These are phyloP conservation scores for Tricholaema leucomelas DNA, from an alignment of 2,113 vertebrate species.

Conservation along the genomic window DNA sequence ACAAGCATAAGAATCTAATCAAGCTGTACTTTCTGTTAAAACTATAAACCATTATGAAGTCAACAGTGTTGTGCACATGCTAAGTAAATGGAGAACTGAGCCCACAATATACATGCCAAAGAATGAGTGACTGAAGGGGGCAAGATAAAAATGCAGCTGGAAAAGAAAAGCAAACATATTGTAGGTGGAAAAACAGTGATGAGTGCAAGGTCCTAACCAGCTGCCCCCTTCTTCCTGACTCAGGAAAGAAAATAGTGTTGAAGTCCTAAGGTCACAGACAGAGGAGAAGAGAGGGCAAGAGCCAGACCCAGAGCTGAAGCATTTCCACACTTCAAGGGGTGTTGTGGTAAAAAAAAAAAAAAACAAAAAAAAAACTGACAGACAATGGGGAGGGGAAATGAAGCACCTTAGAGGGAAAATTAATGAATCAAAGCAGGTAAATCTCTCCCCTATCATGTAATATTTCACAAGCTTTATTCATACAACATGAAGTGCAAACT, in stretches of 20 bases:
- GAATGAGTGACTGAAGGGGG: background rate
- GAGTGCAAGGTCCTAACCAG: slow-evolving; percentile 49
- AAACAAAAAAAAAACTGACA: slow-evolving; percentile 13
- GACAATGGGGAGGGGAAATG: slow-evolving; percentile 18
- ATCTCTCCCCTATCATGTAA: background rate
- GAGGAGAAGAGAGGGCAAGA: slow-evolving; percentile 51
- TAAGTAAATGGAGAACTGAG: background rate
- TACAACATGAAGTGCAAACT: background rate
- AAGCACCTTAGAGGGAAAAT: slow-evolving; percentile 53
- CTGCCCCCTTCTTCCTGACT: slow-evolving; percentile 63
- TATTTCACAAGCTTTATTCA: background rate
- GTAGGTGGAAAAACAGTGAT: slow-evolving; percentile 54
- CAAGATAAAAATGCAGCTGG: slow-evolving; percentile 53
- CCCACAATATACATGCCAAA: background rate
- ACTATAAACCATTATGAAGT: background rate
- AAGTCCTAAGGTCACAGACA: slow-evolving; percentile 61
- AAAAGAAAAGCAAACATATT: slow-evolving; percentile 66
- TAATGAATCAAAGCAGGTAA: slow-evolving; percentile 47
- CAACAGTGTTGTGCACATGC: background rate
- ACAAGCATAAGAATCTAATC: background rate
- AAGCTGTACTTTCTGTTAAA: background rate
- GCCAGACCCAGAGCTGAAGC: slow-evolving; percentile 40
- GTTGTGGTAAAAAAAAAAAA: slow-evolving; percentile 1
- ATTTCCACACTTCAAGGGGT: slow-evolving; percentile 47
- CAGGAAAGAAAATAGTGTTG: slow-evolving; percentile 72